Evolutionary conservation across 2,888 invertebrate species (phyloP).

Genomic region (Cerceris rybyensis): DNA sequence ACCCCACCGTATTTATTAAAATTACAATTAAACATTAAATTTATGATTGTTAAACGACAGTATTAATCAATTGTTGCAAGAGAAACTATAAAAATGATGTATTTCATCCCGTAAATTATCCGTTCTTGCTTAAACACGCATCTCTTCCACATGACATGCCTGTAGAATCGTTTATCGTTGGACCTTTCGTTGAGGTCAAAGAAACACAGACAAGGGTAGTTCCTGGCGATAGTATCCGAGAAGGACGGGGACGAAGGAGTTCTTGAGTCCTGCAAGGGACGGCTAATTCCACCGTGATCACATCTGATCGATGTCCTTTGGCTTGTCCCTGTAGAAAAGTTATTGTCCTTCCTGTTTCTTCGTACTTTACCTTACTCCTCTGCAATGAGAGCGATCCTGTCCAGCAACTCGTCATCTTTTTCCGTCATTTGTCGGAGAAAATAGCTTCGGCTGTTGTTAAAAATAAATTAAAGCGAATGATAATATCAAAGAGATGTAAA

Average conservation of each 20-base stretch:
- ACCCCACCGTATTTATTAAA: no score
- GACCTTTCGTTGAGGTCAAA: constrained; percentile 58
- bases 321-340: constrained; percentile 59
- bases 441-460: background rate
- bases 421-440: background rate
- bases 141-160: constrained; percentile 5
- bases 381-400: background rate
- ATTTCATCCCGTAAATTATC: background rate
- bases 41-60: no score
- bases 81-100: no score
- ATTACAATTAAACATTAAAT: no score
- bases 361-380: constrained; percentile 30
- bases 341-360: constrained; percentile 58
- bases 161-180: constrained; percentile 53
- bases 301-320: constrained; percentile 80
- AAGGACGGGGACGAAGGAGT: constrained; percentile 68
- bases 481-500: no score
- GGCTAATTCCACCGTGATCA: constrained; percentile 81
- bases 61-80: no score
- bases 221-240: constrained; percentile 37
- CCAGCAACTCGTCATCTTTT: background rate
- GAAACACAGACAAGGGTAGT: constrained; percentile 54
- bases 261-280: constrained; percentile 78
- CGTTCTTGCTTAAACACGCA: background rate
- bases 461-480: background rate